These are phyloP conservation scores for Notolepis coatsorum DNA, from an alignment of 2,797 vertebrate genomes.

Conservation along the genomic window DNA sequence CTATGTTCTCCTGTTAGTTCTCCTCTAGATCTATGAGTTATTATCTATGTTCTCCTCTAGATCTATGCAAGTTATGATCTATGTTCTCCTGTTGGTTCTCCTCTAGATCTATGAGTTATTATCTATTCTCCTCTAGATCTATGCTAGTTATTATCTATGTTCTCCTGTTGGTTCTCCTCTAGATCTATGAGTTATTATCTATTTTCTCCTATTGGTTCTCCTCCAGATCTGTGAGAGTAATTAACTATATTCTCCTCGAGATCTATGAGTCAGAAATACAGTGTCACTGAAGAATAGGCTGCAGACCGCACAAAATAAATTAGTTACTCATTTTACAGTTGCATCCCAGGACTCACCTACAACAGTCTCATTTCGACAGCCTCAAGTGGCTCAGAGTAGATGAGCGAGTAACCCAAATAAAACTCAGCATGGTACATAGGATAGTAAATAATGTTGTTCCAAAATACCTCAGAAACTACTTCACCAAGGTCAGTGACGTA, in stretches of 20 bases:
- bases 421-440: too few species aligned
- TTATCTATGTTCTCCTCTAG: slow-evolving; percentile 60
- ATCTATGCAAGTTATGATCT: slow-evolving; percentile 69
- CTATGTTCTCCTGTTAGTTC: neutral
- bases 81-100: neutral
- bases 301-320: too few species aligned
- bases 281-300: too few species aligned
- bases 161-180: neutral
- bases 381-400: too few species aligned
- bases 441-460: too few species aligned
- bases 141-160: slow-evolving; percentile 68
- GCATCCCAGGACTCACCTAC: too few species aligned
- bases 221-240: slow-evolving; percentile 79
- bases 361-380: too few species aligned
- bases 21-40: slow-evolving; percentile 75
- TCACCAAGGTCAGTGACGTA: too few species aligned
- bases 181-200: slow-evolving; percentile 74
- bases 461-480: too few species aligned
- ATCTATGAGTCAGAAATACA: too few species aligned
- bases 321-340: too few species aligned
- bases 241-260: slow-evolving; percentile 61
- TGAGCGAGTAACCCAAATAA: too few species aligned
- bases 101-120: slow-evolving; percentile 75
- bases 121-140: slow-evolving; percentile 69
- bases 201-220: neutral